phyloP scores from a whole-genome alignment of 2,797 vertebrate genomes.

The Ctenopoma multispine region DNA sequence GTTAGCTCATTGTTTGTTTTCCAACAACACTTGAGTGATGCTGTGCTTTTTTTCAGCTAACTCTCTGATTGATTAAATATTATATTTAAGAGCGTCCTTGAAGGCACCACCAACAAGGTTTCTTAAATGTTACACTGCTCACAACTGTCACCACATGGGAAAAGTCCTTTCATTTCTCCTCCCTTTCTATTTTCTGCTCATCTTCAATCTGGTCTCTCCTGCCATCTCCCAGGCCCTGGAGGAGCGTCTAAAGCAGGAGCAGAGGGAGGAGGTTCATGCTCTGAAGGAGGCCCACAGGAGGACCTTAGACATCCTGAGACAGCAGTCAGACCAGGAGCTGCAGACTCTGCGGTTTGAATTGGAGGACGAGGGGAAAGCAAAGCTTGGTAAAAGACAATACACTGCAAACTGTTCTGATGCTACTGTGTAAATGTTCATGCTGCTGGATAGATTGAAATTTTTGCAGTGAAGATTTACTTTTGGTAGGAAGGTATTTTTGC shows the following conservation, averaged over 20 bases:
- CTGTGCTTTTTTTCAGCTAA: neutral
- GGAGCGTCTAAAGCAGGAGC: constrained; percentile 93
- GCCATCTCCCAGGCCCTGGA: constrained; percentile 88
- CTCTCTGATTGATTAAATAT: neutral
- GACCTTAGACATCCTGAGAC: constrained; percentile 92
- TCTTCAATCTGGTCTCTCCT: neutral
- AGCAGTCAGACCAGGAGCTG: constrained; percentile 96
- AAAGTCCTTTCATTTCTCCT: neutral
- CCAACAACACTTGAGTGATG: neutral
- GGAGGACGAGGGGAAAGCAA: constrained; percentile 97
- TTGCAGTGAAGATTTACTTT: no score
- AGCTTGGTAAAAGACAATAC: constrained; percentile 82
- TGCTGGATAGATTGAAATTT: no score
- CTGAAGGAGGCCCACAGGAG: constrained; percentile 95
- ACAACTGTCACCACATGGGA: neutral
- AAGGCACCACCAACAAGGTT: neutral
- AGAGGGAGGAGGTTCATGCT: constrained; percentile 92
- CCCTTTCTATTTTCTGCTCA: neutral
- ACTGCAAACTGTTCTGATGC: neutral
- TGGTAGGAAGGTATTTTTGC: no score
- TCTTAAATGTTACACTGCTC: neutral
- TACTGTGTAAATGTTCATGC: no score
- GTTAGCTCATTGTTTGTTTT: neutral
- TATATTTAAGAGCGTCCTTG: neutral
- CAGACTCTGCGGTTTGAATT: constrained; percentile 96